Percentiles rank a stretch among this genome's conserved stretches.
Evolutionary conservation across 1,140 invertebrate genomes (phyloP).

Genomic region (Homarus americanus): DNA sequence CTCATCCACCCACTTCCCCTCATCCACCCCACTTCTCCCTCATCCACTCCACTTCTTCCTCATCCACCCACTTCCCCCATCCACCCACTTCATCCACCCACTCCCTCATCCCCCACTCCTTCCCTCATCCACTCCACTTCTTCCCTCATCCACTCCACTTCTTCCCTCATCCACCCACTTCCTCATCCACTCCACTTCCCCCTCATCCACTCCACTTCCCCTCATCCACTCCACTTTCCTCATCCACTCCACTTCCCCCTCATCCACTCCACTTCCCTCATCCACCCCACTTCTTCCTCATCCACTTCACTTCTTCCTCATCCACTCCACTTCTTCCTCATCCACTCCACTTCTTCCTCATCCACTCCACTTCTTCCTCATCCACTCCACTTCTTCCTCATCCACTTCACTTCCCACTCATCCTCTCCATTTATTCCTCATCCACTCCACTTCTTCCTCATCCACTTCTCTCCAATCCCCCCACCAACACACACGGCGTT

Average conservation of each 20-base stretch:
- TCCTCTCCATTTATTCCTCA: no score
- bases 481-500: no score
- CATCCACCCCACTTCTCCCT: not conserved
- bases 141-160: not conserved
- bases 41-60: not conserved
- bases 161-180: not conserved
- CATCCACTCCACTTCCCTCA: not conserved
- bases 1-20: not conserved
- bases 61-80: not conserved
- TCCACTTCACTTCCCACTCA: no score
- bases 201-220: not conserved
- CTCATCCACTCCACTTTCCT: not conserved
- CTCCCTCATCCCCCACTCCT: not conserved
- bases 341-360: no score
- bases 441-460: no score
- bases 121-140: not conserved
- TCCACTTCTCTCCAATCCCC: no score
- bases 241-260: not conserved
- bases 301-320: no score
- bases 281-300: not conserved
- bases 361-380: no score
- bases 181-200: not conserved
- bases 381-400: no score
- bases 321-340: no score
- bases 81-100: no score